These are phyloP conservation scores for Amphiprion ocellaris DNA, from an alignment of 2,113 vertebrate genomes.

Conservation along the genomic window DNA sequence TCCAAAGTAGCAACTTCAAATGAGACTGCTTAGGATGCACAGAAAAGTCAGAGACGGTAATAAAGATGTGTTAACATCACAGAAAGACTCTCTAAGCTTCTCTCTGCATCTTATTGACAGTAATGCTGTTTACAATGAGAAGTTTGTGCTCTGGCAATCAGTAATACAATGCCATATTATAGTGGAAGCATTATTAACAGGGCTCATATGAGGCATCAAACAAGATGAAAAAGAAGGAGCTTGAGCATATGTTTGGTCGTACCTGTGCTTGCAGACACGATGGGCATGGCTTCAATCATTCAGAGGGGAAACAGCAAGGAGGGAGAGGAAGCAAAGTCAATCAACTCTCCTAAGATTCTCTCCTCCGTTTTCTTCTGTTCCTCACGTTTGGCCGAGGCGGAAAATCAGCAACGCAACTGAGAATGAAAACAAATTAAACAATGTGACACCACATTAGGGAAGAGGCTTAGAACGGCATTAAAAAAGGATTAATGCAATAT, in stretches of 20 bases:
- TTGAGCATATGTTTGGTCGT: conserved; percentile 36
- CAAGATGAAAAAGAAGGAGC: background rate
- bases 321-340: conserved; percentile 17
- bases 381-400: conserved; percentile 16
- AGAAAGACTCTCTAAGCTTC: background rate
- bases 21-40: too few relatives aligned
- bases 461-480: too few relatives aligned
- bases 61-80: background rate
- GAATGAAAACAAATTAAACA: background rate
- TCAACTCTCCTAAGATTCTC: conserved; percentile 1
- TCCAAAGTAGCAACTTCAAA: background rate
- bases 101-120: background rate
- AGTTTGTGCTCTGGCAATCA: background rate
- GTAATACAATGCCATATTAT: background rate
- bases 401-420: conserved; percentile 27
- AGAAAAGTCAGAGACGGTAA: too few relatives aligned
- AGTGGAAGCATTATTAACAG: conserved; percentile 27
- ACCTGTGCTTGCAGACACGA: conserved; percentile 91
- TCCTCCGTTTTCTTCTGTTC: conserved; percentile 14
- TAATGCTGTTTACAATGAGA: background rate
- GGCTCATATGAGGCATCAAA: conserved; percentile 4
- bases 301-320: conserved; percentile 23
- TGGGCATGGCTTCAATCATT: conserved; percentile 88
- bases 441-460: too few relatives aligned
- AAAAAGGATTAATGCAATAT: too few relatives aligned